Conservation (phyloP, 2,797 vertebrate species). For the Lepilemur septentrionalis region DNA sequence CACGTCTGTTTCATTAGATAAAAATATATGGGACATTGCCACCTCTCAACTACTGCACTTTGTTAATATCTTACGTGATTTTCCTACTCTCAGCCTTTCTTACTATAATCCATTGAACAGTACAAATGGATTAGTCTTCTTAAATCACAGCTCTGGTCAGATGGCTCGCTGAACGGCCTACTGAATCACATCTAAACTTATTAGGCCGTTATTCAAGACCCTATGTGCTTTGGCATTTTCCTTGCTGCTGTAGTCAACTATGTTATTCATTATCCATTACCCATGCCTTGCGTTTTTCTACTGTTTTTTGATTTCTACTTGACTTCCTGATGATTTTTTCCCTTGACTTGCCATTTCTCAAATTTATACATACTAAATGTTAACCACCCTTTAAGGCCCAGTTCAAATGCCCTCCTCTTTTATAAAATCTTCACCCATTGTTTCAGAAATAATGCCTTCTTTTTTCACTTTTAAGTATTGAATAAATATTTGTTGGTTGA, state of each 20-base stretch:
- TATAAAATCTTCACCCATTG: not conserved
- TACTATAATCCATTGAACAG: not conserved
- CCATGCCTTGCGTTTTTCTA: not conserved
- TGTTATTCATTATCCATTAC: not conserved
- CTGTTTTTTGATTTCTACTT: not conserved
- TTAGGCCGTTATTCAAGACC: not conserved
- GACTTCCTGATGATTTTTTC: not conserved
- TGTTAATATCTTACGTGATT: not conserved
- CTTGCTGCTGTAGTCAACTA: not conserved
- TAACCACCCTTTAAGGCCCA: not conserved
- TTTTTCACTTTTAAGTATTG: not conserved
- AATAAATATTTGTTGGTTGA: not conserved
- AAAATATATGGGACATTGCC: not conserved
- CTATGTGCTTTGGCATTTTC: not conserved
- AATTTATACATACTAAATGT: not conserved
- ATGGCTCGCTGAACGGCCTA: not conserved
- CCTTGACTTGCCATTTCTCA: not conserved
- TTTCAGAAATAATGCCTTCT: not conserved
- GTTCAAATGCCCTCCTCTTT: not conserved
- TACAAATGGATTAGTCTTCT: not conserved
- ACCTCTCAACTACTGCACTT: not conserved
- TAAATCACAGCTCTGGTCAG: not conserved
- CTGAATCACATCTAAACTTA: not conserved
- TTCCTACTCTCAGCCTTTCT: not conserved
- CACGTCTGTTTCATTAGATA: not conserved